These are phyloP conservation scores for Nemopilema nomurai DNA, from an alignment of 30 jellyfish, hydroid and myxozoan genomes.

Conservation along the genomic window DNA sequence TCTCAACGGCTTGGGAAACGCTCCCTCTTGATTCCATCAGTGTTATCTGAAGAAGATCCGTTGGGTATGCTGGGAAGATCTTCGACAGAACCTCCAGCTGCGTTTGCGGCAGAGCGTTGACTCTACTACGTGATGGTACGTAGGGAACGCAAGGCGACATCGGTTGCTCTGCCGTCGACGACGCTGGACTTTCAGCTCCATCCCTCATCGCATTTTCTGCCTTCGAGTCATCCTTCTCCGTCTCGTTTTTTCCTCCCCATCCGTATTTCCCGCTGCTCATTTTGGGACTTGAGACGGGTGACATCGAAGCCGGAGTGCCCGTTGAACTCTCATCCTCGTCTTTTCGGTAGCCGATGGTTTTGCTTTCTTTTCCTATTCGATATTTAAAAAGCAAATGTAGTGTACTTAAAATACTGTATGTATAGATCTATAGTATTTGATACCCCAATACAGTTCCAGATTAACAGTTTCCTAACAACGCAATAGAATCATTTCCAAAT, in stretches of 20 bases:
- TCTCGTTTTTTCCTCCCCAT: not conserved
- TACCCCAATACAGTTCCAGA: too few relatives aligned
- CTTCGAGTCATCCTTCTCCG: not conserved
- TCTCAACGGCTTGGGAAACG: constrained; percentile 66
- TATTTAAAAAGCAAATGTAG: too few relatives aligned
- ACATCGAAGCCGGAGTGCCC: constrained; percentile 87
- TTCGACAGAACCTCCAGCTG: constrained; percentile 54
- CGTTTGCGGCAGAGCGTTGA: constrained; percentile 44
- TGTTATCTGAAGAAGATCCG: constrained; percentile 64
- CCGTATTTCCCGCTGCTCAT: not conserved
- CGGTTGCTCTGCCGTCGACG: constrained; percentile 14
- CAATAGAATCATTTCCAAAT: too few relatives aligned
- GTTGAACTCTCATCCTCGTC: constrained; percentile 76
- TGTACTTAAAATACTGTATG: too few relatives aligned
- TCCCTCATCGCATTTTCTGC: not conserved
- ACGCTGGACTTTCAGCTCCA: constrained; percentile 15
- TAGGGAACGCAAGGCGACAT: constrained; percentile 49
- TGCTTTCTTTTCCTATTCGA: constrained; percentile 16
- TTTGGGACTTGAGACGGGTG: constrained; percentile 55
- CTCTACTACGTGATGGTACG: constrained; percentile 25
- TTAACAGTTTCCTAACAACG: too few relatives aligned
- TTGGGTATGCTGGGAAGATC: constrained; percentile 60
- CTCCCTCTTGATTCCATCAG: constrained; percentile 66
- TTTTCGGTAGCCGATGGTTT: constrained; percentile 17
- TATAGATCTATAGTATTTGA: too few relatives aligned